Base-by-base conservation (phyloP, 1,140 invertebrate genomes). In the Heliconius himera region DNA sequence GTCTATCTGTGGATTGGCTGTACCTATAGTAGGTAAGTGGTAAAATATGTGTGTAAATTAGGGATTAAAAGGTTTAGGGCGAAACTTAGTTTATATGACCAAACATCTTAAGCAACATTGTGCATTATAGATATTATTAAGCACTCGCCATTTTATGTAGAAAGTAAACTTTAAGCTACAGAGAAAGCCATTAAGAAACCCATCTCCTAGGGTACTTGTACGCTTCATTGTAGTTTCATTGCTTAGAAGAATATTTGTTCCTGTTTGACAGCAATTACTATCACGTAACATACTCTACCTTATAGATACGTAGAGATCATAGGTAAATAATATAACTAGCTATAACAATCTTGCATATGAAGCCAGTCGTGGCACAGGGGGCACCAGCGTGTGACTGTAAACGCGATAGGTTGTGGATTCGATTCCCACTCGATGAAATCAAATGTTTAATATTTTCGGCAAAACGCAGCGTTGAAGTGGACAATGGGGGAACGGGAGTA, bases 211-310 rank as follows among this genome's bases (percentile, higher is more conserved):
- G 60, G 22, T 66, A 29, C 60, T 66, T 66, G 11, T 29, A 66
- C 60, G 13, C 60, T 16, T 66, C 60, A 66, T 66, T 66, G 60
- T 66, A 29, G 60, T 29, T 66, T 66, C 60, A 66, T 66, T 66
- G 22, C 60, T 66, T 29, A 5, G 13, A 66, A 29, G 60, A 66
- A 8, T 22, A 60, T 60, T 66, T n/a, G 9, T 66, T 66, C 60
- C 60, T 66, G 60, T 29, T 66, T 29, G 13, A 66, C 11, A 1
- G 26, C 9, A 66, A 29, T 66, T 66, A 66, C 11, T 29, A 66
- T 29, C 60, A 66, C 22, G 60, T 66, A 66, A 66, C 60, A 66
- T 66, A 66, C 11, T 46, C 3, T 46, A 46, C 41, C 13, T 46
- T 46, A 46, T 3, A 16, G 41, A 46, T 46, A 46, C 4, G 41